Conservation (phyloP, 1,140 invertebrate genomes). For the Saccostrea cuccullata region DNA sequence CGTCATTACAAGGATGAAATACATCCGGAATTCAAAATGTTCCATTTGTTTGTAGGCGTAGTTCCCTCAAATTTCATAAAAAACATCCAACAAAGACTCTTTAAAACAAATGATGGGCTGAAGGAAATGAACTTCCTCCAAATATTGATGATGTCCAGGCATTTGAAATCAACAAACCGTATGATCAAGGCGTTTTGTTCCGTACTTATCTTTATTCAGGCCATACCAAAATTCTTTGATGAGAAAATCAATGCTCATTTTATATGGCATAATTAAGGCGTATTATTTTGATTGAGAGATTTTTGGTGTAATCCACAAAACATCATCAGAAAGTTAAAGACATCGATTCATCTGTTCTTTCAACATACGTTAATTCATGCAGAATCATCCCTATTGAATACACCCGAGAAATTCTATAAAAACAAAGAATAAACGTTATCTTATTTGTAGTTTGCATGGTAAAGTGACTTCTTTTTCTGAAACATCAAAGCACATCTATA, state of each 20-base stretch:
- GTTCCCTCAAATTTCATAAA: neutral
- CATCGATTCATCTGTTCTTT: neutral
- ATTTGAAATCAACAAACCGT: neutral
- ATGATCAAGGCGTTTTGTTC: conserved; percentile 16
- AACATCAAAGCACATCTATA: neutral
- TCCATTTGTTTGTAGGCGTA: conserved; percentile 29
- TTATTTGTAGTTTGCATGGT: conserved; percentile 9
- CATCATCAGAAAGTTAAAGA: neutral
- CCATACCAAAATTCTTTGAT: conserved; percentile 14
- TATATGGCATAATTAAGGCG: conserved; percentile 31
- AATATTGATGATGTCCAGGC: conserved; percentile 12
- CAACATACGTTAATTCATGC: neutral
- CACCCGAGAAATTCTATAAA: neutral
- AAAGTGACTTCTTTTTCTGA: neutral
- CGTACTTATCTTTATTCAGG: conserved; percentile 30
- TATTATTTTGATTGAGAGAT: conserved; percentile 16
- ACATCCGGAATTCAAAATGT: neutral
- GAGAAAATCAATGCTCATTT: conserved; percentile 32
- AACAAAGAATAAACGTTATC: neutral
- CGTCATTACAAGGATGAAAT: conserved; percentile 5
- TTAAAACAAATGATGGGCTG: neutral
- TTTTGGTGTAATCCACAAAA: neutral
- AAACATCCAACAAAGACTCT: neutral
- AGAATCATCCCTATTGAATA: neutral
- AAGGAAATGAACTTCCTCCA: conserved; percentile 16